Evolutionary conservation across 2,888 invertebrate species (phyloP).

Genomic region (Atethmia centrago): DNA sequence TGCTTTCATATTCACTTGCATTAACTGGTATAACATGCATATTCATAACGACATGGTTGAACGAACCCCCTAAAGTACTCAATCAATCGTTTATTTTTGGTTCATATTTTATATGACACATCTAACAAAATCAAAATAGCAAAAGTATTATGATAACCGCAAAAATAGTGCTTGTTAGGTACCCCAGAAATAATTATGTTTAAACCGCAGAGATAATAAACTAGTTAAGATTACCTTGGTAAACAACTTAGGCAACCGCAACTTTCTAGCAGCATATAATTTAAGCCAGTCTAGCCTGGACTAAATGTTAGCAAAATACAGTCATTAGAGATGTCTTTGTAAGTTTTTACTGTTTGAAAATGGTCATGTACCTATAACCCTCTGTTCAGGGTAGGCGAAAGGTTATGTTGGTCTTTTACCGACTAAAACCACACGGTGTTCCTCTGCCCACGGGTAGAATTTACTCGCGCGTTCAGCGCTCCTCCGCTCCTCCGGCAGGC

Average conservation of each 20-base stretch:
- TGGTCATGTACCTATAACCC: neutral
- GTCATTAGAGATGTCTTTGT: no score
- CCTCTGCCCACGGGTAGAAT: neutral
- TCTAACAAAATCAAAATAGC: neutral
- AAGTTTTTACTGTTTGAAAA: neutral
- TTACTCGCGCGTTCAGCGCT: neutral
- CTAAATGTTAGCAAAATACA: neutral
- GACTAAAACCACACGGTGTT: neutral
- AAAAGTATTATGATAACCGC: neutral
- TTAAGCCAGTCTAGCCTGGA: neutral
- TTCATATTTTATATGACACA: neutral
- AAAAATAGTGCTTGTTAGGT: neutral
- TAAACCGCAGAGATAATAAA: neutral
- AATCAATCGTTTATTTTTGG: neutral
- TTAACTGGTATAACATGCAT: slow-evolving; percentile 5
- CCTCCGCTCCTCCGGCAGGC: no score
- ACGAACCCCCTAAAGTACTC: slow-evolving; percentile 25
- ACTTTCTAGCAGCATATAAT: neutral
- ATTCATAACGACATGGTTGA: slow-evolving; percentile 27
- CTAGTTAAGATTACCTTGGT: slow-evolving; percentile 5
- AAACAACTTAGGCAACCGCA: neutral
- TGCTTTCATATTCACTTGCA: slow-evolving; percentile 15
- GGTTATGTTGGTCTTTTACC: neutral
- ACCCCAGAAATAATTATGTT: neutral
- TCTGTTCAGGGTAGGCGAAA: neutral